phyloP scores from a whole-genome alignment of 2,797 vertebrate genomes.

The Crenuchus spilurus region DNA sequence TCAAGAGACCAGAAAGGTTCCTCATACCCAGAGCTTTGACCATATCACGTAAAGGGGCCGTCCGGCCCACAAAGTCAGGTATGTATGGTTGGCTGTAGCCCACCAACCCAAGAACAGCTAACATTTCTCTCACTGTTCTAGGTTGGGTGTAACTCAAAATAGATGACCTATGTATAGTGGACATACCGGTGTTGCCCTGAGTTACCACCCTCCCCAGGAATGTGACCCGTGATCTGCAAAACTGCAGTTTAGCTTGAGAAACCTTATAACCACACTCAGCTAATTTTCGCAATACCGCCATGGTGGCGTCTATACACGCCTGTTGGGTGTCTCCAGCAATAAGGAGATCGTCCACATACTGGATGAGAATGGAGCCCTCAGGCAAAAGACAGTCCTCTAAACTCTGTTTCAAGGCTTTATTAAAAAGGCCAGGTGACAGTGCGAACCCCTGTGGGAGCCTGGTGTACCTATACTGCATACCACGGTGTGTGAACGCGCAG shows the following conservation, averaged over 20 bases:
- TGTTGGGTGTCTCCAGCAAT: background rate
- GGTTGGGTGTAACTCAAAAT: background rate
- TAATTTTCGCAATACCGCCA: accelerated
- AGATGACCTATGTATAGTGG: background rate
- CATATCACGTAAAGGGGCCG: background rate
- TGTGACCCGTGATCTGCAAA: background rate
- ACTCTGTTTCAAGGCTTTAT: background rate
- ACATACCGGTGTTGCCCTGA: background rate
- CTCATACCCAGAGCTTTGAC: background rate
- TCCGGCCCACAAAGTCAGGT: background rate
- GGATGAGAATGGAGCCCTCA: background rate
- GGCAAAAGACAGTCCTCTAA: background rate
- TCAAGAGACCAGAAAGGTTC: too few species aligned
- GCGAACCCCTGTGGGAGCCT: background rate
- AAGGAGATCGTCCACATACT: conserved; percentile 12
- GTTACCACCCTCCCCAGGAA: background rate
- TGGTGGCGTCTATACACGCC: background rate
- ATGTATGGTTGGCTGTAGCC: conserved; percentile 6
- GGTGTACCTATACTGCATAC: background rate
- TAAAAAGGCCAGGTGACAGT: background rate
- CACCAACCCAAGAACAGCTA: background rate
- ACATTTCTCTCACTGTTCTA: background rate
- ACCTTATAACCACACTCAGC: background rate
- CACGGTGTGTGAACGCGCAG: background rate
- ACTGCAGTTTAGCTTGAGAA: background rate